Percentiles rank a stretch among this genome's conserved stretches.
These are phyloP conservation scores for Drosophila bunnanda DNA, from an alignment of 2,888 invertebrate species.

Conservation along the genomic window DNA sequence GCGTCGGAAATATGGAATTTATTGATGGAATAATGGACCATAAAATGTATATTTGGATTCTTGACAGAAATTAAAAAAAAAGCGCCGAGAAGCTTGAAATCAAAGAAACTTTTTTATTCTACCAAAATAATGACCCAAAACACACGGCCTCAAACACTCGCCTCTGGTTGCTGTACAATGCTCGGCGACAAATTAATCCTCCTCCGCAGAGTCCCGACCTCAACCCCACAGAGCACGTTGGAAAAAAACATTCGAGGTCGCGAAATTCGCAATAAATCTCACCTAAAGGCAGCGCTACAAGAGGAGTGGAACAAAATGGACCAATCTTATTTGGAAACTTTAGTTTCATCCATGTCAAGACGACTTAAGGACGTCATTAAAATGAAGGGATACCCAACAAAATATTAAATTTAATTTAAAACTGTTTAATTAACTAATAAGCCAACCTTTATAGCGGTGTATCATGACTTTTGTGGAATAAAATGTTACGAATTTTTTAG, in stretches of 20 bases:
- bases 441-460: no score
- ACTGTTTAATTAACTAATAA: slow-evolving; percentile 1
- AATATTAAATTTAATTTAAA: slow-evolving; percentile 2
- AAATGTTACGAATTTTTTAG: no score
- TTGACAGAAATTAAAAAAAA: neutral
- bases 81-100: neutral
- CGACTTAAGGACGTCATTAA: neutral
- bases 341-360: neutral
- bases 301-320: neutral
- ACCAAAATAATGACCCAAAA: neutral
- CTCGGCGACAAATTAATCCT: neutral
- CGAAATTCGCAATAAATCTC: neutral
- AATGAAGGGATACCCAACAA: neutral
- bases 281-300: slow-evolving; percentile 1
- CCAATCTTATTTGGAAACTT: neutral
- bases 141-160: neutral
- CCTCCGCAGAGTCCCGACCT: slow-evolving; percentile 1
- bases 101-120: neutral
- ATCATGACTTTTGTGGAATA: no score
- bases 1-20: neutral
- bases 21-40: neutral
- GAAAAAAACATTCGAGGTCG: neutral
- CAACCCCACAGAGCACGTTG: neutral
- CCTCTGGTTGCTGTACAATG: neutral
- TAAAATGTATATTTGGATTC: neutral